phyloP scores from a whole-genome alignment of 2,797 vertebrate genomes.

The Picus viridis region DNA sequence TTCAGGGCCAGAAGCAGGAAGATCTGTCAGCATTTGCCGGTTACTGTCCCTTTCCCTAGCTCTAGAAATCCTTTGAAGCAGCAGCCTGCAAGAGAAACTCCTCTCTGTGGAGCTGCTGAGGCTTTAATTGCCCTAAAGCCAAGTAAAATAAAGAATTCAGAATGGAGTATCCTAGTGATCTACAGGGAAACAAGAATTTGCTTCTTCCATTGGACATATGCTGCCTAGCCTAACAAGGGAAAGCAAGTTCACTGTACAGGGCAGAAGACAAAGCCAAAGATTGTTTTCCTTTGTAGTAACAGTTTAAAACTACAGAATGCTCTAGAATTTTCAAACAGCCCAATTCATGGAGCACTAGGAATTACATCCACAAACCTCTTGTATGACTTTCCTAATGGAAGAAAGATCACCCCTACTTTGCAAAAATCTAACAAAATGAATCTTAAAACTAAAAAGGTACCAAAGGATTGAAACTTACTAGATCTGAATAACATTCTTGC shows the following conservation, averaged over 20 bases:
- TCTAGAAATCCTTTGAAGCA: slow-evolving; percentile 69
- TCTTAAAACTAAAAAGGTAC: neutral
- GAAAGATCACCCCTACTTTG: neutral
- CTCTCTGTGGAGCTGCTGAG: slow-evolving; percentile 54
- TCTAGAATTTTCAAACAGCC: slow-evolving; percentile 4
- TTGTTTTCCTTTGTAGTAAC: slow-evolving; percentile 29
- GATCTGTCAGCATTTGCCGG: slow-evolving; percentile 61
- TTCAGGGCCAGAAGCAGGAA: slow-evolving; percentile 64
- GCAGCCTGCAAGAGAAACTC: slow-evolving; percentile 66
- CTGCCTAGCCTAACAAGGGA: slow-evolving; percentile 18
- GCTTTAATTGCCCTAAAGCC: slow-evolving; percentile 62
- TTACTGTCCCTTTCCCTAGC: slow-evolving; percentile 58
- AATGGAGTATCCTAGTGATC: slow-evolving; percentile 41
- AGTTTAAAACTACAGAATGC: slow-evolving; percentile 5
- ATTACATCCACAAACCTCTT: neutral
- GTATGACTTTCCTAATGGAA: neutral
- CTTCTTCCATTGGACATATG: slow-evolving; percentile 34
- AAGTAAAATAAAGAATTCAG: slow-evolving; percentile 63
- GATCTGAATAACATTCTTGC: neutral
- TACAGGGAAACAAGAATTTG: slow-evolving; percentile 39
- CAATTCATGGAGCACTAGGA: neutral
- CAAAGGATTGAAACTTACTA: slow-evolving; percentile 19
- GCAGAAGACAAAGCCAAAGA: slow-evolving; percentile 2
- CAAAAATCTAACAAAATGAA: neutral
- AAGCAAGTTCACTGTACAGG: neutral